phyloP scores from a whole-genome alignment of 2,888 invertebrate species.

The Osedax fenrisi region DNA sequence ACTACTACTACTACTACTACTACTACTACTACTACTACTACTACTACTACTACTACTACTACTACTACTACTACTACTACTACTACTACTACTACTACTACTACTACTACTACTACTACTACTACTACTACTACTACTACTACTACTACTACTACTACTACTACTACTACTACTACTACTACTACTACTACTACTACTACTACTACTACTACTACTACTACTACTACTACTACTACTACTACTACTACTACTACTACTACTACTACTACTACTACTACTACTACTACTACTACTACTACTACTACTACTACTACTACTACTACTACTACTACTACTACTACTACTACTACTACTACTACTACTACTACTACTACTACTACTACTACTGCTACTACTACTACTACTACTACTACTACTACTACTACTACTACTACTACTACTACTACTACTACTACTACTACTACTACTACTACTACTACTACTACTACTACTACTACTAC shows the following conservation, averaged over 20 bases:
- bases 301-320: not conserved
- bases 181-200: not conserved
- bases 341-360: not conserved
- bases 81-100: not conserved
- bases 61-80: not conserved
- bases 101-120: not conserved
- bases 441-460: not conserved
- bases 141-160: not conserved
- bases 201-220: not conserved
- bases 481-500: not conserved
- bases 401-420: not conserved
- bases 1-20: constrained; percentile 2
- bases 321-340: not conserved
- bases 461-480: not conserved
- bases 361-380: not conserved
- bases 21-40: not conserved
- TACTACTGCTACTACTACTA: not conserved
- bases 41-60: not conserved
- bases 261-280: not conserved
- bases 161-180: not conserved
- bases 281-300: not conserved
- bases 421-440: not conserved
- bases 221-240: not conserved
- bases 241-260: not conserved
- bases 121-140: not conserved